Conservation (phyloP, 2,888 invertebrate genomes). For the Tetheella fluctuosa region DNA sequence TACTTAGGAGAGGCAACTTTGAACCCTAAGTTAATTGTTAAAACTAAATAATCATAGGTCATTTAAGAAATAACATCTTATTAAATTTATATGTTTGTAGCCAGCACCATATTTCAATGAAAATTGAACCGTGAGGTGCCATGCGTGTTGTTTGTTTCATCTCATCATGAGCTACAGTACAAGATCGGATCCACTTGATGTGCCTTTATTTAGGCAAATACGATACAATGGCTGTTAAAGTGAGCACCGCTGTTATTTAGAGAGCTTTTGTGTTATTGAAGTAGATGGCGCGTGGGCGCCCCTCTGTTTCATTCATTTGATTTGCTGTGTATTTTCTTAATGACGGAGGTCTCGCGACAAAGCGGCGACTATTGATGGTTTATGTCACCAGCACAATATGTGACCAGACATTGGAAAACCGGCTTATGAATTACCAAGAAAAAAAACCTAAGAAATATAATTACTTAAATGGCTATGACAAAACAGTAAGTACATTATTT, state of each 20-base stretch:
- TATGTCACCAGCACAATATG: slow-evolving; percentile 44
- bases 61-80: too few species aligned
- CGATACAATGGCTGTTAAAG: slow-evolving; percentile 29
- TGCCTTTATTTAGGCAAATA: slow-evolving; percentile 29
- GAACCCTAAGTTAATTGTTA: too few species aligned
- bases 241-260: slow-evolving; percentile 52
- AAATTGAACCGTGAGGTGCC: not conserved
- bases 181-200: slow-evolving; percentile 3
- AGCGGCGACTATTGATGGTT: slow-evolving; percentile 44
- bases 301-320: slow-evolving; percentile 73
- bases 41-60: too few species aligned
- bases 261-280: slow-evolving; percentile 71
- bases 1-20: too few species aligned
- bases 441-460: not conserved
- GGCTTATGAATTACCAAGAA: not conserved
- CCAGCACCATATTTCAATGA: too few species aligned
- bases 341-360: slow-evolving; percentile 63
- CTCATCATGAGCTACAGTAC: not conserved
- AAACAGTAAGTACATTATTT: not conserved
- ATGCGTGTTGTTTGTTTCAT: not conserved
- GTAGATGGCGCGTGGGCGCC: slow-evolving; percentile 67
- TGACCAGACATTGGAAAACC: slow-evolving; percentile 16
- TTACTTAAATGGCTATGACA: not conserved
- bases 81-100: too few species aligned
- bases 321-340: slow-evolving; percentile 68